Evolutionary conservation across 2,888 invertebrate species (phyloP).

Genomic region (Pogonocherus hispidulus): DNA sequence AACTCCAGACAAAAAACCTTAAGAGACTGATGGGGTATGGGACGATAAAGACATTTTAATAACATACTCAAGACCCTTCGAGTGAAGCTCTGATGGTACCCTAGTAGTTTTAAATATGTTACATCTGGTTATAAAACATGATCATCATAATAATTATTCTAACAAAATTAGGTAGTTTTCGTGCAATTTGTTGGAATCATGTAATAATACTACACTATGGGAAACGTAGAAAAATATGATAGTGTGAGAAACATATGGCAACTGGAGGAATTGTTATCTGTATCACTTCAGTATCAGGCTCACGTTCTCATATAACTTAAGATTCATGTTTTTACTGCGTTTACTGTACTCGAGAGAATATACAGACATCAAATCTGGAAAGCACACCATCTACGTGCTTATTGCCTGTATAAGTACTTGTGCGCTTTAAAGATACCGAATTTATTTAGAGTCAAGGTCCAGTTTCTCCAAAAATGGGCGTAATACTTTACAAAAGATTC

Average conservation of each 20-base stretch:
- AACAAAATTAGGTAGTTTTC: slow-evolving; percentile 1
- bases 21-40: slow-evolving; percentile 23
- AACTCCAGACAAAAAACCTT: slow-evolving; percentile 23
- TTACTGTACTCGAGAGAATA: slow-evolving; percentile 30
- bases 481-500: too few relatives aligned
- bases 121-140: background rate
- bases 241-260: slow-evolving; percentile 18
- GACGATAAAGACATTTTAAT: slow-evolving; percentile 33
- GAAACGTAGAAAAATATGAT: slow-evolving; percentile 19
- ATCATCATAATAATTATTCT: background rate
- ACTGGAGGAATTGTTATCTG: slow-evolving; percentile 24
- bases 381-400: slow-evolving; percentile 4
- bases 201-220: slow-evolving; percentile 12
- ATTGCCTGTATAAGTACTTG: background rate
- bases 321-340: slow-evolving; percentile 32
- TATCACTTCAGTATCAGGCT: slow-evolving; percentile 13
- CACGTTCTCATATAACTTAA: slow-evolving; percentile 29
- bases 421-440: background rate
- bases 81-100: background rate
- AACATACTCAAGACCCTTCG: slow-evolving; percentile 16
- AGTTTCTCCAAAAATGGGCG: too few relatives aligned
- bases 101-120: slow-evolving; percentile 2
- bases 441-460: background rate
- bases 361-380: slow-evolving; percentile 33
- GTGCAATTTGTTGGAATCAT: background rate